Evolutionary conservation across 2,888 invertebrate genomes (phyloP).

Genomic region (Bombylius discolor): DNA sequence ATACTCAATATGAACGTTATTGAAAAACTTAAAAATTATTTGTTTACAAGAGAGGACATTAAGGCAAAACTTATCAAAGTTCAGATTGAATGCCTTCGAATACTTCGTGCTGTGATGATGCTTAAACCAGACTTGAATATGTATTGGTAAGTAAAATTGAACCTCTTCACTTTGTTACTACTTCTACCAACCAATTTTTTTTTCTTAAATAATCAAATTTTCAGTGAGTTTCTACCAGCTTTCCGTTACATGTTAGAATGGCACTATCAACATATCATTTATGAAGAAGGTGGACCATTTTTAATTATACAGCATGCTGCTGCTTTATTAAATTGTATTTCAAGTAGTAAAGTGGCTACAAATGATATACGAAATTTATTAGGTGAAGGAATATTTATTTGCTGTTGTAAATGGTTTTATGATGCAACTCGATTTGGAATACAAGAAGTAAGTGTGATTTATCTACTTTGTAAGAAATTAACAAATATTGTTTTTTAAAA

Average conservation of each 20-base stretch:
- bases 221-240: slow-evolving; percentile 30
- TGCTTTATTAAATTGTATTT: slow-evolving; percentile 26
- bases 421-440: slow-evolving; percentile 23
- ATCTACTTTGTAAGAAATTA: not conserved
- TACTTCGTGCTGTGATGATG: slow-evolving; percentile 27
- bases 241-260: slow-evolving; percentile 33
- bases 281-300: slow-evolving; percentile 29
- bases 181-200: too few relatives aligned
- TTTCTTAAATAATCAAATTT: not conserved
- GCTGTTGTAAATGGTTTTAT: slow-evolving; percentile 32
- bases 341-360: slow-evolving; percentile 19
- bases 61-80: slow-evolving; percentile 34
- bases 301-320: slow-evolving; percentile 35
- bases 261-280: slow-evolving; percentile 32
- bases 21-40: slow-evolving; percentile 26
- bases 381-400: slow-evolving; percentile 26
- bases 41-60: slow-evolving; percentile 27
- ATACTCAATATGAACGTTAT: slow-evolving; percentile 21
- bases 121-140: slow-evolving; percentile 24
- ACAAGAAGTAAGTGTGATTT: slow-evolving; percentile 23
- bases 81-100: slow-evolving; percentile 45
- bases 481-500: not conserved
- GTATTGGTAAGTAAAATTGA: slow-evolving; percentile 24
- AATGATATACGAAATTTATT: slow-evolving; percentile 15
- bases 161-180: too few relatives aligned